Evolutionary conservation across 2,888 invertebrate species (phyloP).

Genomic region (Cryptocephalus moraei): DNA sequence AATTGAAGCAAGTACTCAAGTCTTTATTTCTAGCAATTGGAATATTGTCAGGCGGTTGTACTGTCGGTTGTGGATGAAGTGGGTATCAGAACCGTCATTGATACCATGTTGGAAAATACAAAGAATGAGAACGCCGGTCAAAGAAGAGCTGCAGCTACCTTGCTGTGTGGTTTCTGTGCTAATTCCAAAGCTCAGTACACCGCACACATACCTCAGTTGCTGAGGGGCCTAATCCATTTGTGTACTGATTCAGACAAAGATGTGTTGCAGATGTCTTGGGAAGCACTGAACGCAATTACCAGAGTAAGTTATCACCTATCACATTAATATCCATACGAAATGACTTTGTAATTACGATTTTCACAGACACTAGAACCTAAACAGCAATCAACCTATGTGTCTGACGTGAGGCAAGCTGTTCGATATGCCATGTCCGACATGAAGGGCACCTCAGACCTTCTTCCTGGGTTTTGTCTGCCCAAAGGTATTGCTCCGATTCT

Average conservation of each 20-base stretch:
- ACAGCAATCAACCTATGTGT: constrained; percentile 76
- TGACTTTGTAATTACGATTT: background rate
- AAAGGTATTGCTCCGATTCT: constrained; percentile 86
- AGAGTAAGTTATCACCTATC: constrained; percentile 42
- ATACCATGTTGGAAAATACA: constrained; percentile 71
- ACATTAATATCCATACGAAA: too few relatives aligned
- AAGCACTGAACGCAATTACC: constrained; percentile 81
- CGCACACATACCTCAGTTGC: constrained; percentile 77
- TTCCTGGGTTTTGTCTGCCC: constrained; percentile 89
- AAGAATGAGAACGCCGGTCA: constrained; percentile 52
- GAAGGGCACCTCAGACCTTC: constrained; percentile 55
- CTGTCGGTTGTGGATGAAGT: constrained; percentile 81
- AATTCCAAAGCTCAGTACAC: constrained; percentile 81
- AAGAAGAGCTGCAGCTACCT: constrained; percentile 73
- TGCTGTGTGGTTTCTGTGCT: constrained; percentile 82
- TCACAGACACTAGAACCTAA: constrained; percentile 65
- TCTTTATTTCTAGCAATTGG: constrained; percentile 53
- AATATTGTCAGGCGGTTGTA: constrained; percentile 88
- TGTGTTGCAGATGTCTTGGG: constrained; percentile 80
- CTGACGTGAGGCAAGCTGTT: constrained; percentile 88
- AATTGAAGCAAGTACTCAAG: background rate
- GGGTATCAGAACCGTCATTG: constrained; percentile 79
- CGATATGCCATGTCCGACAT: constrained; percentile 80
- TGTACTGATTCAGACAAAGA: constrained; percentile 74
- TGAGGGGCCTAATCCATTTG: constrained; percentile 77